phyloP scores from a whole-genome alignment of 2,113 vertebrate genomes.

The Rhynchopsitta pachyrhyncha region DNA sequence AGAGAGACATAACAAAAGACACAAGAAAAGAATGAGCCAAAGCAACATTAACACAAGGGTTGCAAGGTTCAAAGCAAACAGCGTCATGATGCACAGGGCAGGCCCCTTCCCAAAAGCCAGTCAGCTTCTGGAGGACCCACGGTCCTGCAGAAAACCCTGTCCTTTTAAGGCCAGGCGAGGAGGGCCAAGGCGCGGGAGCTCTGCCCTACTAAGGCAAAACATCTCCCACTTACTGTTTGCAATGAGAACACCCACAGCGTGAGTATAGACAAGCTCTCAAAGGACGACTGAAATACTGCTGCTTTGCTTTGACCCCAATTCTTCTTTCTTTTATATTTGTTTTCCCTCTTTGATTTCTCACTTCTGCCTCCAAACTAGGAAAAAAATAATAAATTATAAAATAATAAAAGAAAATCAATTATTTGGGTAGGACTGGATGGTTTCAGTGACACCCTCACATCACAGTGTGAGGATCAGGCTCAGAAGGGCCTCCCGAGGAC shows the following conservation, averaged over 20 bases:
- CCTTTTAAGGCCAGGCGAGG: constrained; percentile 52
- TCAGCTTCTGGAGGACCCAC: not conserved
- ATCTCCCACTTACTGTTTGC: not conserved
- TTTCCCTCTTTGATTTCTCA: rapidly evolving
- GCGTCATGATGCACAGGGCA: not conserved
- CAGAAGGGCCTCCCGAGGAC: not conserved
- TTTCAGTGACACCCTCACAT: not conserved
- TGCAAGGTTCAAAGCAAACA: not conserved
- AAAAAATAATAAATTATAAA: too few relatives aligned
- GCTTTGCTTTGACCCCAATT: constrained; percentile 4
- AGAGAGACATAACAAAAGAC: constrained; percentile 58
- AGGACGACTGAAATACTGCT: not conserved
- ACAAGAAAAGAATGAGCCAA: not conserved
- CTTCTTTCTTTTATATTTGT: not conserved
- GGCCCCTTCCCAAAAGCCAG: not conserved
- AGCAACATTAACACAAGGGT: not conserved
- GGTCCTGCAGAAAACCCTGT: not conserved
- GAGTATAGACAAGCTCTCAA: not conserved
- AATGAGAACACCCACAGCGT: constrained; percentile 50
- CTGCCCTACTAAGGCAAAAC: constrained; percentile 64
- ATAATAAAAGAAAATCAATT: not conserved
- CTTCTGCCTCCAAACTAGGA: not conserved
- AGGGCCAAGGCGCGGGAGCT: not conserved
- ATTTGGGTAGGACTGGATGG: not conserved
- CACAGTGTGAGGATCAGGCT: not conserved